Evolutionary conservation across 2,797 vertebrate species (phyloP).

Genomic region (Sebastes kiyomatsui): DNA sequence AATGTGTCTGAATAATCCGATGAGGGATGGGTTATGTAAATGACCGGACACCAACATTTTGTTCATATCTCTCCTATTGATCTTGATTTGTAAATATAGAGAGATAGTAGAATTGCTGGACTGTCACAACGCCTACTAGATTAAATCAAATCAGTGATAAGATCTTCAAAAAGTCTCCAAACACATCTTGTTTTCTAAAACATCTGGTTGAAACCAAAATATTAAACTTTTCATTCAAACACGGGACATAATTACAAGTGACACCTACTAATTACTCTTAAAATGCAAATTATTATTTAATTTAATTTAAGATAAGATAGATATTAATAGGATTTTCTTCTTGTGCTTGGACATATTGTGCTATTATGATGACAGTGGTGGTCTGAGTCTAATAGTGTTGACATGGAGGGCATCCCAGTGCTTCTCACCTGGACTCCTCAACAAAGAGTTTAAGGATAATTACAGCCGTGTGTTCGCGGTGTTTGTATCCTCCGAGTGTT

Average conservation of each 20-base stretch:
- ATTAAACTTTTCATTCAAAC: neutral
- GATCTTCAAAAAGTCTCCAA: neutral
- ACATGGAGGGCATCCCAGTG: neutral
- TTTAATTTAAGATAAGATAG: neutral
- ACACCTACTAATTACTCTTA: neutral
- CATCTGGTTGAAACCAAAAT: neutral
- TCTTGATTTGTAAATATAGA: conserved; percentile 8
- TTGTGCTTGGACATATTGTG: neutral
- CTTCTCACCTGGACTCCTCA: neutral
- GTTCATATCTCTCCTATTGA: neutral
- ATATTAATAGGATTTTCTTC: neutral
- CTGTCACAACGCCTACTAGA: neutral
- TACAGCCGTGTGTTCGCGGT: neutral
- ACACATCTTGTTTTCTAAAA: neutral
- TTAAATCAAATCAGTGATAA: neutral
- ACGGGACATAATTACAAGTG: neutral
- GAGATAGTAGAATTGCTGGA: neutral
- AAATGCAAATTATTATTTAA: neutral
- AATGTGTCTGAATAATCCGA: too few species aligned
- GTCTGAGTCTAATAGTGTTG: neutral
- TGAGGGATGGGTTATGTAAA: neutral
- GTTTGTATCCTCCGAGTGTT: neutral
- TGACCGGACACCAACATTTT: too few species aligned
- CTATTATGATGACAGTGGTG: neutral
- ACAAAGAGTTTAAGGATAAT: conserved; percentile 15